Evolutionary conservation across 2,113 vertebrate genomes (phyloP), one percentile per base, ranked within the genome.

Genomic region (Sigmodon hispidus): DNA sequence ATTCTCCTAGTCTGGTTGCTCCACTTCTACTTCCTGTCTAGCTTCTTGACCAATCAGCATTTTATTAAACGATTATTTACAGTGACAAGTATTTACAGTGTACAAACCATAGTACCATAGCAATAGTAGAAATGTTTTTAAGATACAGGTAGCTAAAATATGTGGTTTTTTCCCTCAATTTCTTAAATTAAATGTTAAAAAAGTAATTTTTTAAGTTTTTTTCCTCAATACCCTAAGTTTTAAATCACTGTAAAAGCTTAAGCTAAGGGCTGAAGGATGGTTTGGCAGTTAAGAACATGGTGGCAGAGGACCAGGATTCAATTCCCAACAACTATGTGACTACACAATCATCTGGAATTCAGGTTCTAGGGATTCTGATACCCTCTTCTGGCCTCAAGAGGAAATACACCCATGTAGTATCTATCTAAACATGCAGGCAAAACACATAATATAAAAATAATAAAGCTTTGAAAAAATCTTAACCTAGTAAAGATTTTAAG

Each of bases 111-210:
- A n/a, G n/a, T n/a, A n/a, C n/a, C n/a, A n/a, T n/a, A n/a, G n/a
- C n/a, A n/a, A n/a, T n/a, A n/a, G 77, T 52, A 67, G 7, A 93
- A 80, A 94, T 81, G 34, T 59, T 94, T 96, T 92, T 48, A 40
- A 92, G 87, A 91, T 21, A 94, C 0, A 57, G 12, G 84, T 65
- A 0, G 3, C 7, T 77, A 45, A 85, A 85, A 69, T 43, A 43
- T 63, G 40, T 67, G 10, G 7, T 1, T 1, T 48, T 29, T 59
- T 52, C 50, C 65, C 73, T 80, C 34, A 61, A 96, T 89, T 81
- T 76, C 57, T 67, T 70, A 92, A 87, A 91, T 65, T 75, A 94
- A 85, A 91, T 65, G 0, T n/a, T 69, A 96, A 89, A 93, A 94
- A 89, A 77, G 29, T 55, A 59, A 1, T 55, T 22, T 86, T 89